phyloP scores from a whole-genome alignment of 2,797 vertebrate genomes.

The Uromys caudimaculatus region DNA sequence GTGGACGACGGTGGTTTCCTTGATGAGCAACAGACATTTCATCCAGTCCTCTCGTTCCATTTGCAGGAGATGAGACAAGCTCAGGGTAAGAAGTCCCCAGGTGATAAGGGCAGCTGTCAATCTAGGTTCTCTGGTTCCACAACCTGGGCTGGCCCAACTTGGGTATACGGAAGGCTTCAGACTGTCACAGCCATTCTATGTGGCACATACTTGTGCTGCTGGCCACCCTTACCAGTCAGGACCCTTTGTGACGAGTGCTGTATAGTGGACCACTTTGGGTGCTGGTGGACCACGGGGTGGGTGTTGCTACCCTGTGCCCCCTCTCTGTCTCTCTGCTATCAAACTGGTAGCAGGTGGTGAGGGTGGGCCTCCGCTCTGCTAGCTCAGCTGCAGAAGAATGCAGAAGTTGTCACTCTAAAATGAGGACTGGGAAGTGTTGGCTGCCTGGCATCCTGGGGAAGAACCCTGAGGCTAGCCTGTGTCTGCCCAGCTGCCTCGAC shows the following conservation, averaged over 20 bases:
- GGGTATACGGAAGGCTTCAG: not conserved
- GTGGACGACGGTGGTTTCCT: conserved; percentile 13
- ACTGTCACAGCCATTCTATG: not conserved
- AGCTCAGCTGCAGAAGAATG: conserved; percentile 39
- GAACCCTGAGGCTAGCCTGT: not conserved
- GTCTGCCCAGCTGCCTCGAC: not conserved
- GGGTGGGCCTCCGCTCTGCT: not conserved
- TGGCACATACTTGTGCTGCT: not conserved
- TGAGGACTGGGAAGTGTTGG: conserved; percentile 63
- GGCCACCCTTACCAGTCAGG: no score
- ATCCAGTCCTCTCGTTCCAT: not conserved
- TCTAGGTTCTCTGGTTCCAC: not conserved
- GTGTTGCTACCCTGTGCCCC: not conserved
- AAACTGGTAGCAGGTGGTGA: not conserved
- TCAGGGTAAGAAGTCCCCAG: not conserved
- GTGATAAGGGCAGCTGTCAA: not conserved
- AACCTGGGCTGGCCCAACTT: not conserved
- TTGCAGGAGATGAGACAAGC: not conserved
- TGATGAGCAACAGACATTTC: not conserved
- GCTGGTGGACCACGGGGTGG: not conserved
- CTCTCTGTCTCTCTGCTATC: not conserved
- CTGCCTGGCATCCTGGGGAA: conserved; percentile 1
- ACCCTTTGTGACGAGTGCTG: no score
- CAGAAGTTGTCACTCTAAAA: conserved; percentile 73
- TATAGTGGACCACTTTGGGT: no score